Evolutionary conservation across 2,797 vertebrate species (phyloP), one percentile per base, ranked within the genome.

Genomic region (Aplochiton taeniatus): DNA sequence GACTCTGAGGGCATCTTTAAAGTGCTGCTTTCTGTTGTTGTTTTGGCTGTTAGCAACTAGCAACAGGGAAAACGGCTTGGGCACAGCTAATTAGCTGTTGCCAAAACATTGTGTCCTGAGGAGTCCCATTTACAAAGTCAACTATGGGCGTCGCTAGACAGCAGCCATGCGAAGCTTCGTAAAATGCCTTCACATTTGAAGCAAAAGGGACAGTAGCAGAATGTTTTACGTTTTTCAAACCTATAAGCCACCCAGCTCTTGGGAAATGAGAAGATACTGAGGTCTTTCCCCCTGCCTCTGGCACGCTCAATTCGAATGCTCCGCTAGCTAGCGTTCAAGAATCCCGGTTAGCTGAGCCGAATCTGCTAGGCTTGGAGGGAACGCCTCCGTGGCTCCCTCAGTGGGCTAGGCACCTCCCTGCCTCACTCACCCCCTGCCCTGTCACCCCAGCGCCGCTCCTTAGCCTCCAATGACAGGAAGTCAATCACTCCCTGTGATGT

Each of bases 81-180:
- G 66, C 44, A 43, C 14, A 69, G 77, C 53, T 80, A 81, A 83
- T 84, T 77, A 77, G 70, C 71, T 53, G 46, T 14, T 16, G 51
- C 46, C n/a, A 46, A 63, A 51, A 78, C 63, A 57, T 49, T 56
- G 48, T 66, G 75, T 78, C 11, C 57, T 66, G 65, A 58, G 69
- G 64, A 75, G 61, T 43, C 60, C 8, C 17, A 18, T 60, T 71
- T 69, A 63, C 61, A 76, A 76, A 58, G 20, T 47, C 17, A 43
- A 12, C 16, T 43, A 18, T 20, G 14, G 10, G 9, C 8, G 50
- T 31, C 31, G 31, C 54, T 20, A 8, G 31, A 31, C 6, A 70
- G 52, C 59, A 64, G 50, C 62, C 42, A 64, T 31, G 31, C 31
- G 6, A 31, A 3, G 31, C 31, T 31, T 31, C 6, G 31, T 6